Conservation (phyloP, 2,797 vertebrate genomes). For the Liasis olivaceus region DNA sequence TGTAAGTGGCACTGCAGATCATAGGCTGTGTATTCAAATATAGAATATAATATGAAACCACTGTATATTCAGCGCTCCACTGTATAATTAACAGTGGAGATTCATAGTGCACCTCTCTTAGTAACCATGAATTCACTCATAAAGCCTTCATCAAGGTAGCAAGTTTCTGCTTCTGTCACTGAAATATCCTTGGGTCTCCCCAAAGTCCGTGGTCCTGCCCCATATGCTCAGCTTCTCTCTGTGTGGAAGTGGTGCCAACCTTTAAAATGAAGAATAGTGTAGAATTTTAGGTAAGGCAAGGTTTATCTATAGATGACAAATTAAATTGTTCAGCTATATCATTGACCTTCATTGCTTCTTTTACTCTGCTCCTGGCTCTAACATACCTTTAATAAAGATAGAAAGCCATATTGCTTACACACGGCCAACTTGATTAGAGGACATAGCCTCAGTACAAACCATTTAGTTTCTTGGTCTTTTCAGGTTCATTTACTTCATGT, state of each 20-base stretch:
- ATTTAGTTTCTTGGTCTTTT: not conserved
- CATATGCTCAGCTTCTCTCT: not conserved
- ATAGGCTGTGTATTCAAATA: not conserved
- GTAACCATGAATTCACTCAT: not conserved
- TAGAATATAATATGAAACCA: not conserved
- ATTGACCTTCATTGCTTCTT: not conserved
- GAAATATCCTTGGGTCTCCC: not conserved
- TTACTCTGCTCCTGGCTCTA: not conserved
- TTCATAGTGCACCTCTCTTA: not conserved
- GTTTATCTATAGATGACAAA: not conserved
- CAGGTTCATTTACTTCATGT: constrained; percentile 3
- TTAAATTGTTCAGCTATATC: not conserved
- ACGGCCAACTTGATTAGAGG: not conserved
- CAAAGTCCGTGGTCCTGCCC: no score
- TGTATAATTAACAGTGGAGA: not conserved
- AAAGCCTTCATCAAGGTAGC: not conserved
- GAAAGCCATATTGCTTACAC: not conserved
- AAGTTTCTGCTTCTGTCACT: not conserved
- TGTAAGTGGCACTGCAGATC: not conserved
- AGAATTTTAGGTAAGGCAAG: not conserved
- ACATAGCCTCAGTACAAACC: rapidly evolving
- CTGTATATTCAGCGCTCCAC: not conserved
- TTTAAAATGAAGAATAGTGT: not conserved
- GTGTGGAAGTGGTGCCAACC: not conserved
- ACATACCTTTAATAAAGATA: not conserved